Evolutionary conservation across 2,888 invertebrate genomes (phyloP).

Genomic region (Agriotes lineatus): DNA sequence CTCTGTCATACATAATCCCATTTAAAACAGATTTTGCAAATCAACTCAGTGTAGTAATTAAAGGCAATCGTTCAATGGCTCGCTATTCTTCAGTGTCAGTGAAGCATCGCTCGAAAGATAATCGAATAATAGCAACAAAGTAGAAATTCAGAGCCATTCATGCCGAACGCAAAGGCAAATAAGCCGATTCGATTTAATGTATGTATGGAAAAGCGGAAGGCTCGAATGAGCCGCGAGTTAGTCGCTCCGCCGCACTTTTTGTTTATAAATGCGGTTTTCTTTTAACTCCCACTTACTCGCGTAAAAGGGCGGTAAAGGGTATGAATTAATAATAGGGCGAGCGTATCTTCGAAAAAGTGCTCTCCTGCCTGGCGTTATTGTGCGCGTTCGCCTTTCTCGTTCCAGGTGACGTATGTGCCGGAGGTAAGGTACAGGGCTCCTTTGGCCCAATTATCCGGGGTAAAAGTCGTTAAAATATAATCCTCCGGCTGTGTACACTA

Average conservation of each 20-base stretch:
- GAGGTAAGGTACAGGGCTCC: slow-evolving; percentile 50
- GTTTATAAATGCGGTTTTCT: slow-evolving; percentile 33
- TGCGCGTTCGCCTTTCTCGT: slow-evolving; percentile 30
- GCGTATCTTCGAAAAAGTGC: slow-evolving; percentile 23
- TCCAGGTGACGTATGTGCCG: slow-evolving; percentile 48
- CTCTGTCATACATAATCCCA: no score
- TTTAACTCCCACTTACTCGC: slow-evolving; percentile 27
- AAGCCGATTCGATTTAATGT: not conserved
- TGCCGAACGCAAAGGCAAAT: not conserved
- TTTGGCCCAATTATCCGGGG: slow-evolving; percentile 51
- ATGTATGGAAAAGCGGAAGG: not conserved
- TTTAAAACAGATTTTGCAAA: no score
- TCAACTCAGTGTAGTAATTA: no score
- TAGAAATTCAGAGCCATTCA: not conserved
- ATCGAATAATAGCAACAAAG: not conserved
- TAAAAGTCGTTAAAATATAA: slow-evolving; percentile 52
- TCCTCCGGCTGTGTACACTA: slow-evolving; percentile 34
- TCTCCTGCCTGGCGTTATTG: slow-evolving; percentile 15
- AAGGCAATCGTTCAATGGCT: no score
- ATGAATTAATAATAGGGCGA: slow-evolving; percentile 27
- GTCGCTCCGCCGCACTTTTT: slow-evolving; percentile 5
- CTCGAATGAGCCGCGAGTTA: not conserved
- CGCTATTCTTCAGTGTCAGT: no score
- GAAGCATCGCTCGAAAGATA: no score
- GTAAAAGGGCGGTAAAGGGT: slow-evolving; percentile 21